Base-by-base conservation (phyloP, 2,797 vertebrate species). In the Tokudaia tokunoshimensis region DNA sequence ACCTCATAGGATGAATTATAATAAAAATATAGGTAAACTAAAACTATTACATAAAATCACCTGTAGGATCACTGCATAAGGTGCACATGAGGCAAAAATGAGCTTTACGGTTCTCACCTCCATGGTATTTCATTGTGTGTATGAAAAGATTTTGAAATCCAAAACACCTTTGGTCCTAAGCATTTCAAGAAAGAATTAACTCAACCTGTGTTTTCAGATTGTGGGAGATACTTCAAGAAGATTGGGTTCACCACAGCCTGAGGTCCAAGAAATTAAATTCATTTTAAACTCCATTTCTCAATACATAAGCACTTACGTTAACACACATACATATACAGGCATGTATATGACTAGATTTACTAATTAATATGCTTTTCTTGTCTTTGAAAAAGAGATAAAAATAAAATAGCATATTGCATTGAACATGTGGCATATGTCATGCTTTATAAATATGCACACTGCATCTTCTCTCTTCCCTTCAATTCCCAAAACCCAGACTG, bases 381-480 rank as follows among this genome's bases (percentile, higher is more conserved):
- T 89, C 87, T 96, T 72, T 96, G 85, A 92, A 92, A 63, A 90
- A 90, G 61, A 97, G 88, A 82, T 86, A 94, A 97, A 97, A 97
- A 97, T 94, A 97, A 96, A 94, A 61, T 72, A 61, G 82, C 94
- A 91, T 85, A 95, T 65, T 97, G 92, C 92, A 93, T 13, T 75
- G 87, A 96, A 85, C 93, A 92, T 59, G 78, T 50, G 81, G 94
- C 96, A 95, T 95, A 97, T 91, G 90, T 90, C 31, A 50, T 55
- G 50, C 67, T 95, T 97, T 95, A 97, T 96, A 97, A 96, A 97
- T 94, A 97, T 14, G 72, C 65, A 94, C 10, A 24, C 41, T 94
- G 55, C 19, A 17, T 95, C 88, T 97, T 78, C 52, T 92, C n/a
- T 83, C 83, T 85, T 61, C 72, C 86, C 63, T 72, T 57, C 22